These are phyloP conservation scores for Pampusana beccarii DNA, from an alignment of 2,113 vertebrate genomes.

Conservation along the genomic window DNA sequence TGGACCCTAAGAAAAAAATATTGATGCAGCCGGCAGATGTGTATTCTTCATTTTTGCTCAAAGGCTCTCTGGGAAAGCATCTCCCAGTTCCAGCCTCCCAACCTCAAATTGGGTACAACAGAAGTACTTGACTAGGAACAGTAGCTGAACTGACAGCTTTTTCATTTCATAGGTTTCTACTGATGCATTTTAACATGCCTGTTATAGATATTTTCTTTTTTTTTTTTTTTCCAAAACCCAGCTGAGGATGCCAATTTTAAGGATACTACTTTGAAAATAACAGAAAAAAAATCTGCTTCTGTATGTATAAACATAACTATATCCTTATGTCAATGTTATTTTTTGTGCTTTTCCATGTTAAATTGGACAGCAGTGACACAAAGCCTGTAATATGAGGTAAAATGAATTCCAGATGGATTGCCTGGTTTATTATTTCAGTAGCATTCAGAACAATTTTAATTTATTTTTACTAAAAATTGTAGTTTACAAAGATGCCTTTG, in stretches of 20 bases:
- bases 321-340: constrained; percentile 70
- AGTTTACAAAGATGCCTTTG: constrained; percentile 49
- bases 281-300: background rate
- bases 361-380: constrained; percentile 68
- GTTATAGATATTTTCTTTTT: background rate
- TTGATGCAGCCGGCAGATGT: background rate
- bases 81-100: background rate
- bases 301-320: constrained; percentile 60
- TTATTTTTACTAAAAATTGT: constrained; percentile 68
- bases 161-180: background rate
- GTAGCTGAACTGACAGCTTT: background rate
- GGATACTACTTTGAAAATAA: constrained; percentile 56
- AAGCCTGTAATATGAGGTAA: constrained; percentile 45
- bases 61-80: background rate
- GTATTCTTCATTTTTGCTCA: background rate
- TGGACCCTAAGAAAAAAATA: background rate
- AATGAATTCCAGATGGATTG: constrained; percentile 71
- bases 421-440: constrained; percentile 57
- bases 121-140: background rate
- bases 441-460: constrained; percentile 62
- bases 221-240: constrained; percentile 5
- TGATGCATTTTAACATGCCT: background rate
- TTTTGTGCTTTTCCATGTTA: constrained; percentile 64
- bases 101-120: background rate
- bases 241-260: constrained; percentile 35